Base-by-base conservation (phyloP, 2,797 vertebrate genomes). In the Lutjanus argentimaculatus region DNA sequence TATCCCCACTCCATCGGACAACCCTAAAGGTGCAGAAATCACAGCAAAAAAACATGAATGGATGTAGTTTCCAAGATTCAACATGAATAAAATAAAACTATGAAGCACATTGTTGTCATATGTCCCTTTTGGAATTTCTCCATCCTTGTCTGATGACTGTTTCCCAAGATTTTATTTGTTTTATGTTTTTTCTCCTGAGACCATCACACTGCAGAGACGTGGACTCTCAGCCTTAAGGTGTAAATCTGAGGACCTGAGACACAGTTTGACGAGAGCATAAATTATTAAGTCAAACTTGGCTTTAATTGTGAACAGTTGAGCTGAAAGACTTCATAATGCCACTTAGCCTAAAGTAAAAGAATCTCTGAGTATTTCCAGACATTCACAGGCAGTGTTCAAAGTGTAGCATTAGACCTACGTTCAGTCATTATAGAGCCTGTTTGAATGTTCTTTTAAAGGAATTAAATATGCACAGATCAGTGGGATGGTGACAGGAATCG, bases 11-110 rank as follows among this genome's bases (percentile, higher is more conserved):
- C 61, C 17, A 22, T 51, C 52, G 89, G 89, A 82, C 76, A 88
- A 72, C 89, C 84, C 91, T 85, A 82, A 92, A 91, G 65, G 75
- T 92, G 76, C 40, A 88, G 81, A 92, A 92, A 90, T 79, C 72
- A 85, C 89, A 85, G 67, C 9, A 70, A 86, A 88, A 85, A 88
- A 89, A 11, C 82, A 84, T 48, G 45, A 6, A 17, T 75, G 40
- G 12, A 70, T 70, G 74, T 86, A 55, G 61, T 88, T 91, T 75
- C 81, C 82, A 75, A 57, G 12, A 77, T 84, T 67, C 19, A 69
- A n/a, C 19, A 0, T 42, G 14, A 19, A 49, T 72, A 16, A n/a
- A 53, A 67, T 64, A 17, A 36, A 79, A 48, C 13, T 25, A 19
- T 57, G 6, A 25, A 48, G 1, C 19, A 12, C 21, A 66, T 74